These are phyloP conservation scores for Xestia sexstrigata DNA, from an alignment of 2,888 invertebrate genomes.

Conservation along the genomic window DNA sequence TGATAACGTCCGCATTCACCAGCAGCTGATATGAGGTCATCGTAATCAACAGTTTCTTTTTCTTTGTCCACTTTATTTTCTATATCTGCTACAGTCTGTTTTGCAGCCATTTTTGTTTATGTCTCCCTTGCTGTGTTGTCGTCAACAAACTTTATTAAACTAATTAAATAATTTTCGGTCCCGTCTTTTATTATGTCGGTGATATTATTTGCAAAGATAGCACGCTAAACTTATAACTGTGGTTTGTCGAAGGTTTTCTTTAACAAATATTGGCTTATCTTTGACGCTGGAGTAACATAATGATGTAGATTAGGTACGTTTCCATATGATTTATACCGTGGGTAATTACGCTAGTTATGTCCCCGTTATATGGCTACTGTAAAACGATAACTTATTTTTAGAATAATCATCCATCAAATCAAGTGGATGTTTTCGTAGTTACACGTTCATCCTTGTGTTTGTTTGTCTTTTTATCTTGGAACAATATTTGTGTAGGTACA, in stretches of 20 bases:
- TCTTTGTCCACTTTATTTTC: conserved; percentile 46
- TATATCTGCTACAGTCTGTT: conserved; percentile 30
- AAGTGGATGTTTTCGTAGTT: not conserved
- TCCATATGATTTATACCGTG: conserved; percentile 41
- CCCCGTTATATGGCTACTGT: conserved; percentile 18
- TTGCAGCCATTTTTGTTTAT: conserved; percentile 49
- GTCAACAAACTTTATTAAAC: conserved; percentile 35
- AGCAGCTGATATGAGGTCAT: conserved; percentile 74
- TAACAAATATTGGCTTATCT: conserved; percentile 45
- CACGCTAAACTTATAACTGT: conserved; percentile 37
- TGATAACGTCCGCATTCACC: conserved; percentile 77
- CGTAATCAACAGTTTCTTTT: conserved; percentile 71
- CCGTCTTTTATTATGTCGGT: conserved; percentile 52
- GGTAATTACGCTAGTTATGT: conserved; percentile 24
- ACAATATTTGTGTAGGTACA: not conserved
- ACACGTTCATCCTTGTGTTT: not conserved
- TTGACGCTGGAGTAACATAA: conserved; percentile 41
- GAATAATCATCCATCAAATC: not conserved
- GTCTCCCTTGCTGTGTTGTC: conserved; percentile 18
- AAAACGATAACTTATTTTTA: not conserved
- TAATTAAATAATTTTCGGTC: conserved; percentile 34
- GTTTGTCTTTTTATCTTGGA: not conserved
- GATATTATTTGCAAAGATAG: conserved; percentile 42
- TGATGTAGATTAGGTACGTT: conserved; percentile 48
- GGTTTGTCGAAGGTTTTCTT: conserved; percentile 41